phyloP scores from a whole-genome alignment of 1,140 invertebrate genomes.

The Homalodisca vitripennis region DNA sequence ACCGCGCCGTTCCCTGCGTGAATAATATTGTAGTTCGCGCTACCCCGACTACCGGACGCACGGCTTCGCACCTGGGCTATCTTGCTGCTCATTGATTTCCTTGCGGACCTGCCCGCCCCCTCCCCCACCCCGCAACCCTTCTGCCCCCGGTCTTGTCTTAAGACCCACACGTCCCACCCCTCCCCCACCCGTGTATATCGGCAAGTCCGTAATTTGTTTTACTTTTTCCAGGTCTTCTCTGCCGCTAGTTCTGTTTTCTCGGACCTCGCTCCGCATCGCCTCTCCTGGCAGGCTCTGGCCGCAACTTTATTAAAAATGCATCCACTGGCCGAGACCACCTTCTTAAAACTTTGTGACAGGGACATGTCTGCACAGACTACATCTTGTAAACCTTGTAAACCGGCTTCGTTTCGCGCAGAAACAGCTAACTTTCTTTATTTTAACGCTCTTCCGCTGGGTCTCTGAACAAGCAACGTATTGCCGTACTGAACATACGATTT shows the following conservation, averaged over 20 bases:
- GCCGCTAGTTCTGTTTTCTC: constrained; percentile 1
- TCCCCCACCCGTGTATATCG: background rate
- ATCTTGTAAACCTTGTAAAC: no score
- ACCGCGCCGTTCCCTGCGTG: background rate
- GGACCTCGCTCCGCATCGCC: no score
- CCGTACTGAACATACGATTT: no score
- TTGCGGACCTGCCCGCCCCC: background rate
- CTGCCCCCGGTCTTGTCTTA: background rate
- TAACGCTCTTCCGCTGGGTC: no score
- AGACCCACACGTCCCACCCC: background rate
- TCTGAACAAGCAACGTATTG: no score
- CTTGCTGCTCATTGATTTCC: background rate
- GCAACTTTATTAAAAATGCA: constrained; percentile 16
- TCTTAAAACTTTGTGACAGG: no score
- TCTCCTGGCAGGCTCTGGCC: background rate
- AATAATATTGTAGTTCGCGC: no score
- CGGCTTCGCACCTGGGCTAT: no score
- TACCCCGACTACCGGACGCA: no score
- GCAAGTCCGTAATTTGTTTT: constrained; percentile 19
- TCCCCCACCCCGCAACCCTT: background rate
- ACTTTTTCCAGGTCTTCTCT: constrained; percentile 21
- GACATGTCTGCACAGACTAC: no score
- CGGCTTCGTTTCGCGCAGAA: no score
- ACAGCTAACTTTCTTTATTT: no score
- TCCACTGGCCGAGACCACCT: background rate